Evolutionary conservation across 2,113 vertebrate species (phyloP), one percentile per base, ranked within the genome.

Genomic region (Entosphenus tridentatus): DNA sequence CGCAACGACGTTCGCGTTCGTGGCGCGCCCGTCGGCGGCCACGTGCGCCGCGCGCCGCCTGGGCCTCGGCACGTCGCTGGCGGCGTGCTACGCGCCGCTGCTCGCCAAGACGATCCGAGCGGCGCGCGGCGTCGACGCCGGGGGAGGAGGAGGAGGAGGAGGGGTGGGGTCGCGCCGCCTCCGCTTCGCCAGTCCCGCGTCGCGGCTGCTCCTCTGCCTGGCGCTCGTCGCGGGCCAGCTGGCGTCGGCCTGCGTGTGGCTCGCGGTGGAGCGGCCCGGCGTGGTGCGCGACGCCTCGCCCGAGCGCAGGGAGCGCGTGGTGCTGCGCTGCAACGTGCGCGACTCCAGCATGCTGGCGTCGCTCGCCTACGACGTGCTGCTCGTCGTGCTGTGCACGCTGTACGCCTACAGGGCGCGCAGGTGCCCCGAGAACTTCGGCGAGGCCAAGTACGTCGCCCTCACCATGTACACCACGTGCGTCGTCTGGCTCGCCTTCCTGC

Each of bases 391-490:
- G 80, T 98, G 93, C 80, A 98, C 93, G 76, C 85, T 96, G 72
- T 98, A 98, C 71, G 93, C 93, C 77, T 98, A 96, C 81, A 98
- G 96, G 82, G 96, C 93, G 75, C 86, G 93, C 77, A 98, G 96
- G 78, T 98, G 93, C 76, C 93, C 93, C 1, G 93, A 98, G 80
- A 98, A 98, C 77, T 98, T 98, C 83, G 96, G 96, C 1, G 93
- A 98, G 79, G 93, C 93, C 77, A 98, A 98, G 80, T 98, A 96
- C 77, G 96, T 98, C 72, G 90, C 91, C 75, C 96, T 98, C 78
- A 98, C 93, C 71, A 98, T 98, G 93, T 98, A 98, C 67, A 98
- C 93, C 69, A 98, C 93, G 1, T 98, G 93, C 77, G 96, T 98
- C 79, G 96, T 98, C 76, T 98, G 93, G 93, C 81, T 98, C 81